Percentiles rank a stretch among this genome's conserved stretches.
phyloP scores from a whole-genome alignment of 2,113 vertebrate species.

The Tragelaphus imberbis region DNA sequence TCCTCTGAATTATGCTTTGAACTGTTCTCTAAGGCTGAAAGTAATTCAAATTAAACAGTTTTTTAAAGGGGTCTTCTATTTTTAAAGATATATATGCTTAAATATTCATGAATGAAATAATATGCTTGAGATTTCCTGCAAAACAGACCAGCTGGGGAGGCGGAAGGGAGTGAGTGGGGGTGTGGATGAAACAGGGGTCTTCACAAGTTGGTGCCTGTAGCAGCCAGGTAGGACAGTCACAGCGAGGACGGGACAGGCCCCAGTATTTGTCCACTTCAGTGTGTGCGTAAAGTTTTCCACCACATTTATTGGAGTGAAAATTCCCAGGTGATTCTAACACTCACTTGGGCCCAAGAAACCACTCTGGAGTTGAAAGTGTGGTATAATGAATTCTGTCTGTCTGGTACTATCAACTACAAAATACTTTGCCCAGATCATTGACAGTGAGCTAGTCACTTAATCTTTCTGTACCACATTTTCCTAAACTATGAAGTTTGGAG shows the following conservation, averaged over 20 bases:
- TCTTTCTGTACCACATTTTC: neutral
- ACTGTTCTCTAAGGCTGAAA: neutral
- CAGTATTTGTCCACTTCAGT: neutral
- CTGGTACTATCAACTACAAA: neutral
- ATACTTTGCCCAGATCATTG: neutral
- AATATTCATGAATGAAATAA: conserved; percentile 18
- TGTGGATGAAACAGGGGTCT: neutral
- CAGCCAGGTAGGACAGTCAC: neutral
- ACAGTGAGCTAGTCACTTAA: neutral
- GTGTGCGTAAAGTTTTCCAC: neutral
- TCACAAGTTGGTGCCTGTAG: neutral
- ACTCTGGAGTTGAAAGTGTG: neutral
- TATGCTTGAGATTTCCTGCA: neutral
- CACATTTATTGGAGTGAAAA: neutral
- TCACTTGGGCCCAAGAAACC: neutral
- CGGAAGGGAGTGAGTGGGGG: neutral
- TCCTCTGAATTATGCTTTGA: neutral
- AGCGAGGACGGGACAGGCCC: neutral
- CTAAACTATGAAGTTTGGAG: neutral
- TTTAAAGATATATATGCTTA: neutral
- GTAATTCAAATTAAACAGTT: neutral
- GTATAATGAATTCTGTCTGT: neutral
- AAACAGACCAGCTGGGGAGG: neutral
- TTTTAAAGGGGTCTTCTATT: neutral
- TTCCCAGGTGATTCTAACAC: neutral